Conservation (phyloP, 2,888 invertebrate species). For the Sceliomorpha sp. region DNA sequence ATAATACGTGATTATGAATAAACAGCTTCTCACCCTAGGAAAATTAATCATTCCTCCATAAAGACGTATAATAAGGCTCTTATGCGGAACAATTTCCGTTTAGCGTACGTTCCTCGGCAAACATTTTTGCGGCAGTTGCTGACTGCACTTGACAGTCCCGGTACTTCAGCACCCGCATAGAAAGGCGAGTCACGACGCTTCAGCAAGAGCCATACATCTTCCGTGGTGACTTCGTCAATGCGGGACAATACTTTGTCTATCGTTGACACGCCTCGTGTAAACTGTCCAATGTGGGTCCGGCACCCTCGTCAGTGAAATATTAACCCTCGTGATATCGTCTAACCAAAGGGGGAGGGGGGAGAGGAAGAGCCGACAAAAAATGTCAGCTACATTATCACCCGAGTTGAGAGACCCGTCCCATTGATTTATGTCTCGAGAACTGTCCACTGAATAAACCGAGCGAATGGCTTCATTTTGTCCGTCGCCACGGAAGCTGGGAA, state of each 20-base stretch:
- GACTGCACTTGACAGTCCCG: neutral
- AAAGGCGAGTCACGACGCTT: slow-evolving; percentile 1
- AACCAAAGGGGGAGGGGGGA: neutral
- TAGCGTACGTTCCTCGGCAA: neutral
- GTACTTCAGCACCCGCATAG: neutral
- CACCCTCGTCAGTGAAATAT: slow-evolving; percentile 1
- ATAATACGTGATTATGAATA: too few species aligned
- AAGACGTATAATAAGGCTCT: too few species aligned
- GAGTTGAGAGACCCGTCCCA: neutral
- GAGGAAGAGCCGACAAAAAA: neutral
- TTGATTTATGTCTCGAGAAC: slow-evolving; percentile 4
- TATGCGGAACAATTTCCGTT: too few species aligned
- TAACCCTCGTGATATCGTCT: too few species aligned
- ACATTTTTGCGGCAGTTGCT: neutral
- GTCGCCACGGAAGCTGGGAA: neutral
- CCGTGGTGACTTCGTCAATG: neutral
- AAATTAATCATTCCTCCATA: too few species aligned
- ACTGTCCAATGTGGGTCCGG: neutral
- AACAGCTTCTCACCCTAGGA: too few species aligned
- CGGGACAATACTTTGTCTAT: neutral
- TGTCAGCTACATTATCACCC: neutral
- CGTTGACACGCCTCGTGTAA: neutral
- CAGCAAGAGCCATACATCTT: neutral
- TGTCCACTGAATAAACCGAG: slow-evolving; percentile 1
- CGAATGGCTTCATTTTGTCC: slow-evolving; percentile 1